Evolutionary conservation across 1,140 invertebrate genomes (phyloP).

Genomic region (Eriocheir sinensis): DNA sequence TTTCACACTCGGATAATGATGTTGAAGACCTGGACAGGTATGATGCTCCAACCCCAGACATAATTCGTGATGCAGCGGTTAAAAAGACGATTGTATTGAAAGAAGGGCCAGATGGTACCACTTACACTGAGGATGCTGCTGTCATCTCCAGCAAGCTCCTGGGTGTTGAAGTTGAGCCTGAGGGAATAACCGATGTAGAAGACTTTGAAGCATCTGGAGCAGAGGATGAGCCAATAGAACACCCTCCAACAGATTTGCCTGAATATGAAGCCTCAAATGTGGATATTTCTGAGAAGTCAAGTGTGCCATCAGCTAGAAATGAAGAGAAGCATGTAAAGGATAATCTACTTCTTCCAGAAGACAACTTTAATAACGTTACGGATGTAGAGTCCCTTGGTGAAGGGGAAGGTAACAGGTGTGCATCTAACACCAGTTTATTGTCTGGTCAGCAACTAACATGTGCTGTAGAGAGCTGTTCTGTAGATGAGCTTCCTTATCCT

Average conservation of each 20-base stretch:
- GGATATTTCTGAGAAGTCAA: constrained; percentile 72
- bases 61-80: constrained; percentile 75
- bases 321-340: constrained; percentile 76
- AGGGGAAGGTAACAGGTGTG: constrained; percentile 79
- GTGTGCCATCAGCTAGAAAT: constrained; percentile 49
- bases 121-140: constrained; percentile 75
- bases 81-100: constrained; percentile 67
- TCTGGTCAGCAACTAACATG: constrained; percentile 73
- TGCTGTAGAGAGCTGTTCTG: constrained; percentile 70
- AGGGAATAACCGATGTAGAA: constrained; percentile 83
- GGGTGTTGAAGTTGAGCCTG: constrained; percentile 64
- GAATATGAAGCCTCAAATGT: constrained; percentile 69
- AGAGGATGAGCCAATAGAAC: constrained; percentile 80
- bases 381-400: constrained; percentile 79
- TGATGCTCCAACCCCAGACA: constrained; percentile 72
- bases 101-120: constrained; percentile 73
- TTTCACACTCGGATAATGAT: constrained; percentile 75
- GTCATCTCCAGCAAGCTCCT: constrained; percentile 78
- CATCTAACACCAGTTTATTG: constrained; percentile 74
- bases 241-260: constrained; percentile 58
- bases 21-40: constrained; percentile 52
- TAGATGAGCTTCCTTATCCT: constrained; percentile 72
- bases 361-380: constrained; percentile 73
- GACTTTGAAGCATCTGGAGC: constrained; percentile 83
- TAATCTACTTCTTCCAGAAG: constrained; percentile 77